Evolutionary conservation across 2,888 invertebrate species (phyloP), one percentile per base, ranked within the genome.

Genomic region (Callyntrura sp.): DNA sequence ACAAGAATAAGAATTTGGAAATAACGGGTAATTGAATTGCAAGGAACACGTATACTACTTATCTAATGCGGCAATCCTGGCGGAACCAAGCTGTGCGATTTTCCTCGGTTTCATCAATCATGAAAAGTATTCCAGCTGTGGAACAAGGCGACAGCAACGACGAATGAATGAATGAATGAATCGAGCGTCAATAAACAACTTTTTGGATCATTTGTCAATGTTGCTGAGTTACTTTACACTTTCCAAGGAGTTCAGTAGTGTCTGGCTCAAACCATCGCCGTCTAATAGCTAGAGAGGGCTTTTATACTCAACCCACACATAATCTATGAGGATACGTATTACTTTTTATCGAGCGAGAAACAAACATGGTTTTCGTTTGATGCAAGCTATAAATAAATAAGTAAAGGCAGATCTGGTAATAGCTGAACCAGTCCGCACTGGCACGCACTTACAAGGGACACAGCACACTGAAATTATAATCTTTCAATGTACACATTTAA

Each of bases 121-220:
- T 65, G 73, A 83, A 55, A 76, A 83, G 51, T 51, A 73, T 25
- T 73, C 60, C 17, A 78, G 35, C 25, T 78, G 23, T 23, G 70
- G 17, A 60, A 43, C 3, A 6, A 35, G 35, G 6, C 35, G 35
- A 35, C 35, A 35, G 35, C 35, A 4, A 35, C 35, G 14, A 76
- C 12, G 81, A 60, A 76, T 35, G 83, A 51, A 76, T n/a, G 81
- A 88, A 55, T 45, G 88, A 51, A 82, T 65, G 88, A 88, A 60
- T 82, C 6, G 83, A 76, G 25, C 73, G 82, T 73, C 70, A 70
- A 82, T 82, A 43, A 17, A 23, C 48, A 60, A 62, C 48, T 55
- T 82, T 83, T 88, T 48, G 14, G 76, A 83, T 88, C 88, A 88
- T 88, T 88, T 88, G 88, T 88, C 88, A 88, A 57, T 88, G 88